Evolutionary conservation across 2,797 vertebrate genomes (phyloP), one percentile per base, ranked within the genome.

Genomic region (Tenualosa thibaudeaui): DNA sequence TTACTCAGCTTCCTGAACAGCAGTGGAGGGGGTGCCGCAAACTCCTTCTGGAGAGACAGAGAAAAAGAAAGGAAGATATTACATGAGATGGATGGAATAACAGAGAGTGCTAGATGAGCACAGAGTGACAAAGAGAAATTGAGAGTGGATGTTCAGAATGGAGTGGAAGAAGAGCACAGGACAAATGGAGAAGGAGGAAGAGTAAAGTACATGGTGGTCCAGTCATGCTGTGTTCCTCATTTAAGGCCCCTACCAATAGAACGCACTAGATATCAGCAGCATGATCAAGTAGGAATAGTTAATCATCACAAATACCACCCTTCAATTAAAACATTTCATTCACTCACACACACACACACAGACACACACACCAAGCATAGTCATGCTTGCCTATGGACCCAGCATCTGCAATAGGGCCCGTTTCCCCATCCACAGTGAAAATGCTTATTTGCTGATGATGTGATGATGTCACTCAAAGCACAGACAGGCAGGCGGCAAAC

Each of bases 1-100:
- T 99, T 99, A 91, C 98, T 99, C 88, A 99, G 93, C 91, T 99
- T 99, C 91, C 98, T 96, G 92, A 97, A 98, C 7, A 97, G 95
- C 90, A 99, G 94, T 0, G 96, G 94, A 90, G 97, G 94, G 0
- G 97, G 94, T 81, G 94, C 94, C 0, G 93, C 91, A 89, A 95
- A 91, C 89, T 97, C 93, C 91, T 95, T 97, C 97, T 97, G 91
- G 0, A 90, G 85, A 43, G 53, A 40, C 87, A 71, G 87, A 87
- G 24, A 88, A 88, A 46, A 83, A 62, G 22, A 43, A 24, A 12
- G 37, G 24, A 31, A 83, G 46, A 84, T 22, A 65, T 22, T 19
- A 40, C 65, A 40, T 71, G n/a, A 65, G 62, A 9, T 65, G n/a
- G 62, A 65, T 1, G n/a, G 8, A n/a, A 24, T 9, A 1, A 62